Evolutionary conservation across 2,797 vertebrate genomes (phyloP).

Genomic region (Sebastes itinus): DNA sequence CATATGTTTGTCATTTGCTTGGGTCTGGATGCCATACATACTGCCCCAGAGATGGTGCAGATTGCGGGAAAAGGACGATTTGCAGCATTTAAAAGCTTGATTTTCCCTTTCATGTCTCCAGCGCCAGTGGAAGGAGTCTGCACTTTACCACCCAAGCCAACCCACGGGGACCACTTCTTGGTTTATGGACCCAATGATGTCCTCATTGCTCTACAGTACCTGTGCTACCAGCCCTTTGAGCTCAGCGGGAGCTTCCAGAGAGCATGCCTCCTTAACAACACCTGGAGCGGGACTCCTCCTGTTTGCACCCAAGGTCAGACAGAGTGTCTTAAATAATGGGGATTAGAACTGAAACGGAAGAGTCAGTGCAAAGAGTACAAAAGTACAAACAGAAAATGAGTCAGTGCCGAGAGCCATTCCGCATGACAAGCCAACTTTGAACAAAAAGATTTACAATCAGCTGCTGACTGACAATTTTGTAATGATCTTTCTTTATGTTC

Average conservation of each 20-base stretch:
- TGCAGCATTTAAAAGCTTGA: conserved; percentile 2
- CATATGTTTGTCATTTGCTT: conserved; percentile 14
- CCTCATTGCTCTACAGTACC: conserved; percentile 88
- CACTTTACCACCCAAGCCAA: conserved; percentile 86
- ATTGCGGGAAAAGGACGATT: conserved; percentile 19
- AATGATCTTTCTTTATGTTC: conserved; percentile 27
- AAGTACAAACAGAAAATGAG: conserved; percentile 4
- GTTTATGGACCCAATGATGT: conserved; percentile 91
- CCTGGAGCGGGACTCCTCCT: conserved; percentile 92
- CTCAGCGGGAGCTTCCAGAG: conserved; percentile 90
- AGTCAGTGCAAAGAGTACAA: neutral
- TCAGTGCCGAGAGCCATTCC: neutral
- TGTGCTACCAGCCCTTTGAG: conserved; percentile 91
- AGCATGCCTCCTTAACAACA: conserved; percentile 89
- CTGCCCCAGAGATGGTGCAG: neutral
- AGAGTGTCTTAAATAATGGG: neutral
- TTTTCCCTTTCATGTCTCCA: conserved; percentile 58
- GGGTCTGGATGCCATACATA: conserved; percentile 10
- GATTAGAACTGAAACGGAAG: neutral
- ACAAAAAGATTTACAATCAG: neutral
- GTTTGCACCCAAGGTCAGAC: conserved; percentile 91
- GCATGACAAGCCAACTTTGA: neutral
- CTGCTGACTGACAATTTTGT: neutral
- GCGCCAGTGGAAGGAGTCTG: conserved; percentile 90
- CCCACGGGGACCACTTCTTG: conserved; percentile 91